Base-by-base conservation (phyloP, 2,888 invertebrate genomes). In the Conomelus anceps region DNA sequence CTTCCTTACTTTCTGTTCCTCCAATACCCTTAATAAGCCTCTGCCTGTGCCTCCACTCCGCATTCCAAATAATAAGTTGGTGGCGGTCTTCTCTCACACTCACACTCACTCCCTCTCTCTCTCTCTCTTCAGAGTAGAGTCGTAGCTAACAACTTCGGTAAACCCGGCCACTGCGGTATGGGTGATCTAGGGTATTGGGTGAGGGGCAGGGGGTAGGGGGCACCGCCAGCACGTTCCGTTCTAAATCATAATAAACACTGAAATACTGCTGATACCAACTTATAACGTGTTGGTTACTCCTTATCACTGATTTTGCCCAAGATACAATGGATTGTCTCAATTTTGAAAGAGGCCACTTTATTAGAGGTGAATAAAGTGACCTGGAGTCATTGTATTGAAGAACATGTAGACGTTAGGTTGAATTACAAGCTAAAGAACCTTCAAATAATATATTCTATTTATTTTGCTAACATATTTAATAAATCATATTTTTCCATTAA, bases 231-330 rank as follows among this genome's bases (percentile, higher is more conserved):
- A 86, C 63, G 87, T 88, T 85, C 23, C 84, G 11, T 41, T 23
- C 89, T 89, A 89, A 88, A 63, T 29, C 22, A 88, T 41, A 34
- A 24, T 29, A 63, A 63, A 63, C 63, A 63, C 63, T 63, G 63
- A 63, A 63, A 63, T 63, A 63, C 63, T 63, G 63, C 63, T 63
- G 63, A 63, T 63, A 63, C 63, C 63, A n/a, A 63, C 63, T 63
- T 63, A 63, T 63, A 63, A 63, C 63, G 63, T 63, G 63, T n/a
- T 63, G 63, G 63, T 63, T 63, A 13, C n/a, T 63, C n/a, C n/a
- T 63, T 63, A 63, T 63, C 63, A 63, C 63, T 63, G 63, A 63
- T 63, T 63, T 7, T n/a, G 63, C n/a, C 63, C 63, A n/a, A 63
- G 7, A 63, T n/a, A n/a, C 11, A 63, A n/a, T 20, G 20, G 7